phyloP scores from a whole-genome alignment of 2,888 invertebrate species.

The Girardia tigrina region DNA sequence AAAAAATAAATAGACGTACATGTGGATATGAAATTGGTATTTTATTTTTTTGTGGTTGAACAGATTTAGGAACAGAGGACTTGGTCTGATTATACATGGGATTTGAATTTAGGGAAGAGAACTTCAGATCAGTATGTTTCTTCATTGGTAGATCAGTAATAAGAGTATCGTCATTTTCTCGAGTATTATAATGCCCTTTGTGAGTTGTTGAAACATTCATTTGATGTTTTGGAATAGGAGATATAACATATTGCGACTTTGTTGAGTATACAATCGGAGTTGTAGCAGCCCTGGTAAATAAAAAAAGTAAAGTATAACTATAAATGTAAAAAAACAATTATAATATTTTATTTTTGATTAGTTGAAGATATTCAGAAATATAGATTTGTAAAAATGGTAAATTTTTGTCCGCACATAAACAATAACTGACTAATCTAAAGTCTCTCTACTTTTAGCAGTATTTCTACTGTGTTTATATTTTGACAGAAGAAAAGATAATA shows the following conservation, averaged over 20 bases:
- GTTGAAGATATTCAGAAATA: too few relatives aligned
- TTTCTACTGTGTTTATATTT: too few relatives aligned
- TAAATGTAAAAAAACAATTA: too few relatives aligned
- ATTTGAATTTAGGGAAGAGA: background rate
- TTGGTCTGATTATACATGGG: background rate
- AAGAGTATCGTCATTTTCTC: background rate
- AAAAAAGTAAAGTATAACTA: too few relatives aligned
- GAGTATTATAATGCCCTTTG: constrained; percentile 19
- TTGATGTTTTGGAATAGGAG: background rate
- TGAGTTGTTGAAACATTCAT: background rate
- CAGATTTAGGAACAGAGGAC: background rate
- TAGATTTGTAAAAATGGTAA: too few relatives aligned
- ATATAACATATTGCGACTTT: background rate
- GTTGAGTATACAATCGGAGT: constrained; percentile 1
- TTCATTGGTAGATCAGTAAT: background rate
- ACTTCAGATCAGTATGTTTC: background rate
- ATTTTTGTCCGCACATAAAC: too few relatives aligned
- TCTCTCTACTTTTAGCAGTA: too few relatives aligned
- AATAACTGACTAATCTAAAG: too few relatives aligned
- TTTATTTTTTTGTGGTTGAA: constrained; percentile 4
- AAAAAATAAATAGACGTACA: too few relatives aligned
- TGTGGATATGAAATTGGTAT: background rate
- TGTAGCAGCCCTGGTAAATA: too few relatives aligned
- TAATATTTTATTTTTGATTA: too few relatives aligned
- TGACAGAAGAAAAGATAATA: too few relatives aligned